phyloP scores from a whole-genome alignment of 2,113 vertebrate genomes.

The Myodes glareolus region DNA sequence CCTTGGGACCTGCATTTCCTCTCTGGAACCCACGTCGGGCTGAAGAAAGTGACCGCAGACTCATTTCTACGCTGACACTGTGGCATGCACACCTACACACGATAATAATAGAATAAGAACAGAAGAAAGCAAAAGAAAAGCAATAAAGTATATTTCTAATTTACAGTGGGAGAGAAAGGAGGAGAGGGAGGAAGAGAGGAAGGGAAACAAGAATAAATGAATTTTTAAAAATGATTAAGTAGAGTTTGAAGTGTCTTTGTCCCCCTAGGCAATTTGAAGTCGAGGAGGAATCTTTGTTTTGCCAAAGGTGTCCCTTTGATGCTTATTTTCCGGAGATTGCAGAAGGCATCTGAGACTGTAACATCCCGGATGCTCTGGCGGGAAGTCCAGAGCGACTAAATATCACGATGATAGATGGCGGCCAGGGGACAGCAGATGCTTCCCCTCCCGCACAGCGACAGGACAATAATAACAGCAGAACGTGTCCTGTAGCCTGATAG shows the following conservation, averaged over 20 bases:
- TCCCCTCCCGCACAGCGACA: constrained; percentile 82
- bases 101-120: not conserved
- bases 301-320: constrained; percentile 73
- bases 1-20: not conserved
- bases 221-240: constrained; percentile 67
- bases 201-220: constrained; percentile 62
- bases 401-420: constrained; percentile 72
- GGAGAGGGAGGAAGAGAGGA: constrained; percentile 51
- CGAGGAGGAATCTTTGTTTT: constrained; percentile 81
- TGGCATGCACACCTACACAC: not conserved
- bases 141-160: constrained; percentile 48
- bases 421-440: constrained; percentile 83
- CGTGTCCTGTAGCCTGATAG: constrained; percentile 61
- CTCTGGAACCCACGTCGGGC: not conserved
- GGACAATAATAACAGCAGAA: constrained; percentile 74
- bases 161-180: constrained; percentile 62
- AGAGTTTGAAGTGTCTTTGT: constrained; percentile 65
- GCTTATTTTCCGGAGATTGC: constrained; percentile 77
- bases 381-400: constrained; percentile 63
- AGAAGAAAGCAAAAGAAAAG: constrained; percentile 1
- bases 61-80: not conserved
- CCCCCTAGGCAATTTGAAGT: constrained; percentile 78
- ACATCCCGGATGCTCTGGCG: constrained; percentile 70
- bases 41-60: not conserved
- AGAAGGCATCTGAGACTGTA: constrained; percentile 76